These are phyloP conservation scores for Rhodophaea formosa DNA, from an alignment of 2,888 invertebrate species.

Conservation along the genomic window DNA sequence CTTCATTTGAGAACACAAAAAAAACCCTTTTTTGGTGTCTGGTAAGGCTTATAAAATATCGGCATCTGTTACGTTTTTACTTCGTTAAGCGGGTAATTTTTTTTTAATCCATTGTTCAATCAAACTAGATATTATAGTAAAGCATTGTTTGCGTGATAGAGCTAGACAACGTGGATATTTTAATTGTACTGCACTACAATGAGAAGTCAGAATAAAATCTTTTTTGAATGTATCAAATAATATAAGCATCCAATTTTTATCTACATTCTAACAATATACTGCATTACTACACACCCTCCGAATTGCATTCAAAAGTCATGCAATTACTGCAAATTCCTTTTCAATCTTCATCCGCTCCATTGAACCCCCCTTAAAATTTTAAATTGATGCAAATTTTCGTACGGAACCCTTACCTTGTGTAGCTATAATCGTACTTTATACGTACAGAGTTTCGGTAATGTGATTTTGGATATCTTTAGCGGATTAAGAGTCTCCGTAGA, in stretches of 20 bases:
- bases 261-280: neutral
- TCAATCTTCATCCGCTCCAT: conserved; percentile 8
- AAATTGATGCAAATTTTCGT: conserved; percentile 14
- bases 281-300: neutral
- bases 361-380: conserved; percentile 5
- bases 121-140: too few relatives aligned
- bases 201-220: neutral
- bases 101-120: too few relatives aligned
- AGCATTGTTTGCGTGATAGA: too few relatives aligned
- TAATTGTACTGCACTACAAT: too few relatives aligned
- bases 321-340: conserved; percentile 4
- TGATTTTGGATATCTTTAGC: conserved; percentile 44
- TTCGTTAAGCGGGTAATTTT: too few relatives aligned
- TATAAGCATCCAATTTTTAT: neutral
- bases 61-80: too few relatives aligned
- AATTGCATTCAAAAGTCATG: neutral
- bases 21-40: too few relatives aligned
- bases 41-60: too few relatives aligned
- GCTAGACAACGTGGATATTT: too few relatives aligned
- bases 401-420: neutral
- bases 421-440: conserved; percentile 39
- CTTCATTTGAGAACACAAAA: too few relatives aligned
- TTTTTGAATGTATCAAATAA: too few relatives aligned
- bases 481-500: conserved; percentile 43
- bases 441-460: conserved; percentile 43